These are phyloP conservation scores for Rhizomys pruinosus DNA, from an alignment of 2,113 vertebrate species.

Conservation along the genomic window DNA sequence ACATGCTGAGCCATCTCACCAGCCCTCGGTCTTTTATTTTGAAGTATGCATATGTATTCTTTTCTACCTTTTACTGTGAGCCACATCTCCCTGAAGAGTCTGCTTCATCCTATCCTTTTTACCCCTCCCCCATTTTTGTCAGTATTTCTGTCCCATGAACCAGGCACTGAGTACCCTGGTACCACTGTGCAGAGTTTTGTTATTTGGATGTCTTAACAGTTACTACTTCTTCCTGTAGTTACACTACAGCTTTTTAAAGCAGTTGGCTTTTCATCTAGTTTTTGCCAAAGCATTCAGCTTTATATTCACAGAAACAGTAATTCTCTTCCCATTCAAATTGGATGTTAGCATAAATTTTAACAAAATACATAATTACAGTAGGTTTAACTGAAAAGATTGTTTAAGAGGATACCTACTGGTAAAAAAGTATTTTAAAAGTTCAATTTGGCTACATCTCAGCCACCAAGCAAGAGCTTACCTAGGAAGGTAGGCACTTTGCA, in stretches of 20 bases:
- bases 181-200: not conserved
- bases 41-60: not conserved
- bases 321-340: slow-evolving; percentile 18
- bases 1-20: not conserved
- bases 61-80: not conserved
- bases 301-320: not conserved
- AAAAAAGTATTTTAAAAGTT: not conserved
- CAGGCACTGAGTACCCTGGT: not conserved
- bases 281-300: not conserved
- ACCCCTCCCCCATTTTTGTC: no score
- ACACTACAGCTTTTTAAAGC: not conserved
- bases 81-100: not conserved
- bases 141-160: not conserved
- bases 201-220: not conserved
- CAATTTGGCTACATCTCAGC: not conserved
- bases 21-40: no score
- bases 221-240: not conserved
- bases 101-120: not conserved
- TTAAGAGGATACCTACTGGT: not conserved
- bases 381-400: not conserved
- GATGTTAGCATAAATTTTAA: not conserved
- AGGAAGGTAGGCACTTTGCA: not conserved
- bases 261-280: not conserved
- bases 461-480: not conserved
- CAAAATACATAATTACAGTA: not conserved